Evolutionary conservation across 2,888 invertebrate species (phyloP), one percentile per base, ranked within the genome.

Genomic region (Sympetrum striolatum): DNA sequence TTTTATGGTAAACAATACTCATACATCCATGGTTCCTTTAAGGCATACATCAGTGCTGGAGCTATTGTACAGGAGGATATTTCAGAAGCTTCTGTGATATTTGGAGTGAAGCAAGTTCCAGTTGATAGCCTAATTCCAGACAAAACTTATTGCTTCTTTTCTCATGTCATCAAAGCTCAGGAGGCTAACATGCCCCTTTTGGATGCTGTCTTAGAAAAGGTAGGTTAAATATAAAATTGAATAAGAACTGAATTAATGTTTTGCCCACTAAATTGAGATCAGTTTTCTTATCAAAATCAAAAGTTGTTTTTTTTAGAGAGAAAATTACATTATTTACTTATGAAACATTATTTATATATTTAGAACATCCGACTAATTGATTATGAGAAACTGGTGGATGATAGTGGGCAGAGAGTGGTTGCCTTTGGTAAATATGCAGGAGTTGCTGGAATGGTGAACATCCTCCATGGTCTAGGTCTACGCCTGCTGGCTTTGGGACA

Each of bases 401-500:
- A 96, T 82, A 95, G 96, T 44, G 99, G 99, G 0, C 97, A 98
- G 92, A 95, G 99, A 18, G 97, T 98, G 80, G 99, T 99, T 6
- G 99, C 99, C 3, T 99, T 99, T 94, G 99, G 99, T 0, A 99
- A 99, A 94, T 99, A 99, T 95, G 99, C 99, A 0, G 96, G 99
- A 0, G 98, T 99, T 1, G 99, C 99, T 39, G 99, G 99, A 22
- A 99, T 99, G 97, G 97, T 99, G 90, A 99, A 99, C 94, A 99
- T 99, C 92, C 95, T 99, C 25, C 99, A 99, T 93, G 99, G 99
- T 0, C 95, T 99, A 81, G 99, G 99, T 0, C 95, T 99, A 60
- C 95, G 99, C 90, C 95, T 99, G 2, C 94, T 99, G 90, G 99
- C 99, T 0, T 94, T 99, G 39, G 99, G 99, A 0, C 99, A 99